A percentile compares a stretch with the other conserved stretches of the same genome.
Conservation (phyloP, 2,113 vertebrate species). For the Todiramphus chloris region DNA sequence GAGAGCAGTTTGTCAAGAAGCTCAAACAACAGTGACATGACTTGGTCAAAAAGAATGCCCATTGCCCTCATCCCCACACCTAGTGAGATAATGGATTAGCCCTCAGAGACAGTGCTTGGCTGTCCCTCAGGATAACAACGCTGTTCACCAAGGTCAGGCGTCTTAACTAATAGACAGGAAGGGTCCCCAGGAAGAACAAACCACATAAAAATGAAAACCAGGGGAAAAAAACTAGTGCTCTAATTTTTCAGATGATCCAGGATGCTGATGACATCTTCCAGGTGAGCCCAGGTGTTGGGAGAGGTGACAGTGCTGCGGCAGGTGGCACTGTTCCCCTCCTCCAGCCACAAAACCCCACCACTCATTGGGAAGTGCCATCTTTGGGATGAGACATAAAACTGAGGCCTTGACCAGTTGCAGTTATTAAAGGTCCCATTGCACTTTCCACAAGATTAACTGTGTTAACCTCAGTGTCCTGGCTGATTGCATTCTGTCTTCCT, state of each 20-base stretch:
- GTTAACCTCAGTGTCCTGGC: constrained; percentile 67
- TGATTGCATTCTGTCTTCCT: constrained; percentile 70
- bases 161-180: not conserved
- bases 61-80: not conserved
- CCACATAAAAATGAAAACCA: not conserved
- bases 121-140: not conserved
- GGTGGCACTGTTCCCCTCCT: constrained; percentile 55
- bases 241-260: not conserved
- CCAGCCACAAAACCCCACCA: not conserved
- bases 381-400: constrained; percentile 66
- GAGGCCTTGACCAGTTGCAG: constrained; percentile 65
- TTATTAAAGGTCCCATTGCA: constrained; percentile 72
- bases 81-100: not conserved
- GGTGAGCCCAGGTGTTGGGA: not conserved
- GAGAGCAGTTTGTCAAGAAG: not conserved
- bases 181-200: not conserved
- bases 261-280: not conserved
- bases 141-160: not conserved
- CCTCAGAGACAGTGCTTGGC: not conserved
- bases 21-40: not conserved
- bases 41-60: not conserved
- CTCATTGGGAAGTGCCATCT: constrained; percentile 28
- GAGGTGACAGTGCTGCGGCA: not conserved
- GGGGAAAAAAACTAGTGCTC: not conserved
- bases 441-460: constrained; percentile 71